phyloP scores from a whole-genome alignment of 2,797 vertebrate species.

The Coendou prehensilis region DNA sequence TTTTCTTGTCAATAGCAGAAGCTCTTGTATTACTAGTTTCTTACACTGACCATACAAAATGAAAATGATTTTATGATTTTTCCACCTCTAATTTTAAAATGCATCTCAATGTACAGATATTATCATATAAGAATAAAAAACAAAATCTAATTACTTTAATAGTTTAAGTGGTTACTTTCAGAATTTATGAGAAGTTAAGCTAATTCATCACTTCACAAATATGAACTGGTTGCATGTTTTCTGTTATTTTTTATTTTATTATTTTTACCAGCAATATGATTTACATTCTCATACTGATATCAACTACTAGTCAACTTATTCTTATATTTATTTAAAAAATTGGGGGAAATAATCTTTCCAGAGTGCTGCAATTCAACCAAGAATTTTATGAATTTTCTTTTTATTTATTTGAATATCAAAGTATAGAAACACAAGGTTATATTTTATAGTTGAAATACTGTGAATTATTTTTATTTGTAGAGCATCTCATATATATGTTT shows the following conservation, averaged over 20 bases:
- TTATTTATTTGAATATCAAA: conserved; percentile 60
- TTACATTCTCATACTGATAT: conserved; percentile 65
- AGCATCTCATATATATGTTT: not conserved
- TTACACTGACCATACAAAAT: conserved; percentile 71
- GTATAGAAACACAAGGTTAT: not conserved
- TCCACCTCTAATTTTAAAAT: conserved; percentile 67
- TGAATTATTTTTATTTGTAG: conserved; percentile 11
- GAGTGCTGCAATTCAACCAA: conserved; percentile 45
- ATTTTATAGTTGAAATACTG: not conserved
- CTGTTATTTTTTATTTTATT: conserved; percentile 65
- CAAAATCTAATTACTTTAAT: conserved; percentile 72
- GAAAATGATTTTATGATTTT: conserved; percentile 52
- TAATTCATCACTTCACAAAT: conserved; percentile 76
- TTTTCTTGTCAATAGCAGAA: conserved; percentile 69
- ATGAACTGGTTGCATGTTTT: conserved; percentile 38
- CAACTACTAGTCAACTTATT: conserved; percentile 76
- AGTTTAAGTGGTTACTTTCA: conserved; percentile 72
- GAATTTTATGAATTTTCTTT: conserved; percentile 67
- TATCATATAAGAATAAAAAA: not conserved
- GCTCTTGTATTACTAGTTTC: conserved; percentile 73
- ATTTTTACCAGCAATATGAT: conserved; percentile 37
- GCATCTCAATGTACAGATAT: conserved; percentile 48
- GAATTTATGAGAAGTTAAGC: conserved; percentile 49
- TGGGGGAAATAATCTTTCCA: conserved; percentile 21
- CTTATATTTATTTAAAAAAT: conserved; percentile 58